Evolutionary conservation across 1,140 invertebrate genomes (phyloP), one percentile per base, ranked within the genome.

Genomic region (Nautilus pompilius): DNA sequence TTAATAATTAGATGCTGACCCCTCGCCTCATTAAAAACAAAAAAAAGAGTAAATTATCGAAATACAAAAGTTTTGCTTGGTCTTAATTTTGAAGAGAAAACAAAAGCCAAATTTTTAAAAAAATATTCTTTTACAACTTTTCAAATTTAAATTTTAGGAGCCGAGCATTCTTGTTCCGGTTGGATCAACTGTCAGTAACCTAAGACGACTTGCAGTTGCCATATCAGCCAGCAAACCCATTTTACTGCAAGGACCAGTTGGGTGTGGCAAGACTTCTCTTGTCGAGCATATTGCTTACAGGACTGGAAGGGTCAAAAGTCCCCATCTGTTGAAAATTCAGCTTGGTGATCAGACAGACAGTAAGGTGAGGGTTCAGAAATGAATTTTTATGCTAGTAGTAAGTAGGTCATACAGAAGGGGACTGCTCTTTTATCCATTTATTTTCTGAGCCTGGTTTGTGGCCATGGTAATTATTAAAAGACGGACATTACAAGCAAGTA

Each of bases 311-410:
- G 30, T 66, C 26, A 60, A 70, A 26, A 72, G 77, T 33, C 83
- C 84, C 1, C 63, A 85, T 8, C 72, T 88, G 8, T 75, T 92
- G 49, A 93, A 92, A 83, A 89, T 99, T 30, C 96, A 99, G 78
- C 84, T 99, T 5, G 94, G 95, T 3, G 96, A 99, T 84, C 95
- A 99, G 83, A 96, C 94, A n/a, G 97, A 99, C 80, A 92, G 93
- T 55, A 94, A 96, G 84, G 85, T 86, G 67, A 36, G 63, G 28
- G 13, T n/a, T 30, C 22, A 45, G 29, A 30, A 29, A 30, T 13
- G 24, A 10, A 28, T 32, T n/a, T 34, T 20, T 45, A 17, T 33
- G n/a, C 34, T 17, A 15, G 13, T 51, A n/a, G 1, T n/a, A 2
- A n/a, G 10, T n/a, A 36, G 2, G n/a, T n/a, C n/a, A n/a, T n/a